Evolutionary conservation across 23 tunicate species (phyloP), one percentile per base, ranked within the genome.

Genomic region (Halocynthia roretzi): DNA sequence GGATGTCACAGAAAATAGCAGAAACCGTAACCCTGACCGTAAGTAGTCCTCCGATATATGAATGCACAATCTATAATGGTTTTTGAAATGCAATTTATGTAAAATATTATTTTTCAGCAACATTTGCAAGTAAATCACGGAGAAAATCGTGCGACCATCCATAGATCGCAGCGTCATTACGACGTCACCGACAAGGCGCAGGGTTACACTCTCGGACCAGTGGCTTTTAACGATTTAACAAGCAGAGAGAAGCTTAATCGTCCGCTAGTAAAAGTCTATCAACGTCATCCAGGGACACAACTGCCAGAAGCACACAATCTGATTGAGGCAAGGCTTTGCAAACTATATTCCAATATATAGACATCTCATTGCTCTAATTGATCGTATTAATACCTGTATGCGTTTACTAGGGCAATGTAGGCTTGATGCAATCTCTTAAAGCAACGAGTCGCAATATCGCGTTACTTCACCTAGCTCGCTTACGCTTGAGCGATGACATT

Each of bases 1-100:
- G 98, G 75, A 72, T 93, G 98, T 86, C 87, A 8, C 93, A 86
- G 74, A 93, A 93, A 80, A 83, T 93, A 7, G 93, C 98, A 23
- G 98, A 93, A 71, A 93, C 93, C 7, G 82, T 81, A 7, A 89
- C 96, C 1, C 67, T 89, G 31, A 66, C 82, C 53, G 89, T 85
- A 51, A 69, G 70, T 81, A 48, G 2, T 65, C n/a, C n/a, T n/a
- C n/a, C 31, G 15, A 65, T 5, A 65, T 65, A 6, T 65, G 19
- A 1, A 11, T 15, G 70, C 10, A 65, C 31, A 65, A 65, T 65
- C 64, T 15, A 11, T 2, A 20, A 48, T 12, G 71, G 12, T 67
- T 21, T 12, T 5, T 0, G 23, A 11, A n/a, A 4, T 40, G 71
- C 5, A 21, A 5, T 21, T 50, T 20, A 17, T 66, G 10, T 68